Base-by-base conservation (phyloP, 2,797 vertebrate genomes). In the Staurois parvus region DNA sequence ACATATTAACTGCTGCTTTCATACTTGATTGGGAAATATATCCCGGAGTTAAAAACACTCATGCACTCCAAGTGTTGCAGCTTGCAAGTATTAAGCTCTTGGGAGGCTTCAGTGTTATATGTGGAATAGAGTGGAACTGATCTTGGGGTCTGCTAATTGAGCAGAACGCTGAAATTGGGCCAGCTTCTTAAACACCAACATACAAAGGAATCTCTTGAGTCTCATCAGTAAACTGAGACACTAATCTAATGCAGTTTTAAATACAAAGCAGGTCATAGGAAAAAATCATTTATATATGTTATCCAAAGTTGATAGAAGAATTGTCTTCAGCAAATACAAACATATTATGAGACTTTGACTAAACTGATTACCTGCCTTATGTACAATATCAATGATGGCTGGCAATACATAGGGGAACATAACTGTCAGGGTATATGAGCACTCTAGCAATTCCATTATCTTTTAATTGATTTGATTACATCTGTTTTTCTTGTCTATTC, bases 81-180 rank as follows among this genome's bases (percentile, higher is more conserved):
- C 7, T 70, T 72, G 66, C 32, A 62, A 78, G 82, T 72, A 77
- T 21, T 77, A 72, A 84, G 34, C 82, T 78, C 74, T 62, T 34
- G 75, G 82, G 82, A 84, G 24, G 74, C 66, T 70, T 62, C 19
- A 72, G 69, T 77, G 15, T 40, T 69, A 76, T 66, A 77, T 77
- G 82, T 69, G 28, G 74, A 69, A 70, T 76, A 56, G 66, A 84
- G 37, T 77, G 82, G 67, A 84, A 84, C 82, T 77, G 67, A 84
- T 84, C 82, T 56, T 77, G 67, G 82, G 72, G 74, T 77, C 82
- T 74, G 82, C 74, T 84, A 84, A 84, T 84, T 84, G 74, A 84
- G 82, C 82, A 77, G 66, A 84, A 84, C 74, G 56, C 64, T 40
- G 68, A 78, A 84, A 84, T 77, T 84, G 82, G 82, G 82, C 74